Conservation (phyloP, 2,888 invertebrate genomes). For the Andrena trimmerana region DNA sequence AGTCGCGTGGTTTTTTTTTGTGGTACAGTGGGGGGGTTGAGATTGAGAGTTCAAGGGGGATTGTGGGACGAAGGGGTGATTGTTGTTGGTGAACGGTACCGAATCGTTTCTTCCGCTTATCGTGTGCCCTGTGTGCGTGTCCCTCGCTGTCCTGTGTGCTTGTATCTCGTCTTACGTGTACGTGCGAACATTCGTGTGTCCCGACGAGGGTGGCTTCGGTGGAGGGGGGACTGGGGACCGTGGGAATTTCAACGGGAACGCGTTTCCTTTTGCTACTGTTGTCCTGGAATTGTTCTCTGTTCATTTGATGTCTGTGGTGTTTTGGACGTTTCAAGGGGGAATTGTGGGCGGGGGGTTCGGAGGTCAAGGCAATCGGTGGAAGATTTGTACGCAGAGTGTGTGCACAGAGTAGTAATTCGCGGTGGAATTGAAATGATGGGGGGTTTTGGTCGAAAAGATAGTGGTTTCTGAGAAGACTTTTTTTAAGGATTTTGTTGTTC, state of each 20-base stretch:
- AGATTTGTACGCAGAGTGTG: neutral
- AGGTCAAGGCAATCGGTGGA: neutral
- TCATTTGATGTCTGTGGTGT: neutral
- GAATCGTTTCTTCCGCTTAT: neutral
- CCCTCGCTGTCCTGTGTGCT: constrained; percentile 20
- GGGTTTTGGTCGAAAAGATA: neutral
- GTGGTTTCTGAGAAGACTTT: too few relatives aligned
- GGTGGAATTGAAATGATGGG: neutral
- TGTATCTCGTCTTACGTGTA: constrained; percentile 26
- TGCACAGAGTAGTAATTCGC: neutral
- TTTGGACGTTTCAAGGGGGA: neutral
- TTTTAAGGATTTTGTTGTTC: too few relatives aligned
- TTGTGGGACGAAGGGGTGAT: neutral
- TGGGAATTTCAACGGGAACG: neutral
- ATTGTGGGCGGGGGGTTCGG: neutral
- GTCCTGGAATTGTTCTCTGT: neutral
- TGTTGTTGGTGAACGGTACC: constrained; percentile 3
- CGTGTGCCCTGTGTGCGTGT: constrained; percentile 28
- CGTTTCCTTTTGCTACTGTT: neutral
- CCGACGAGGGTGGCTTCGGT: neutral
- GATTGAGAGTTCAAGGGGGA: neutral
- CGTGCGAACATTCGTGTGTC: constrained; percentile 20
- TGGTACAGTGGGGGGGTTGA: neutral
- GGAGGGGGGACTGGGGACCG: neutral
- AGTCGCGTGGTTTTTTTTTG: neutral